Percentiles rank a stretch among this genome's conserved stretches.
Conservation (phyloP, 2,888 invertebrate genomes). For the Eurois occulta region DNA sequence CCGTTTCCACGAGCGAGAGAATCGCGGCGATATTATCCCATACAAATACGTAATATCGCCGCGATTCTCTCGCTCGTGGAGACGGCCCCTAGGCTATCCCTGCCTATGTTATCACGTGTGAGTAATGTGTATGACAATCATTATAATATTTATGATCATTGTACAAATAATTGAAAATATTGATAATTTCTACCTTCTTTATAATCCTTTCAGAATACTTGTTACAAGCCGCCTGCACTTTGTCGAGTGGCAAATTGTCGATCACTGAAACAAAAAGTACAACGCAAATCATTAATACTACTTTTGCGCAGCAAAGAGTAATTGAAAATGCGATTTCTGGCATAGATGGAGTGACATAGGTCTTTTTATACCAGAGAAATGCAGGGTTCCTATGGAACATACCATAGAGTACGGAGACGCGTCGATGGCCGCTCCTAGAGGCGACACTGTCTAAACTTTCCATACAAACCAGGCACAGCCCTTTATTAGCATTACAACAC, state of each 20-base stretch:
- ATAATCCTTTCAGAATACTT: conserved; percentile 74
- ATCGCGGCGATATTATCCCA: no score
- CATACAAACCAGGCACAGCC: not conserved
- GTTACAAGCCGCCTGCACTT: conserved; percentile 62
- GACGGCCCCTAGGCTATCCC: no score
- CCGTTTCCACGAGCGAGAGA: no score
- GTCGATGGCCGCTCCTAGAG: not conserved
- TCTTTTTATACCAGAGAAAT: not conserved
- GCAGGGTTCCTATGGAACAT: not conserved
- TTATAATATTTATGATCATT: not conserved
- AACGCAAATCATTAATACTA: no score
- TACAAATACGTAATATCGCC: no score
- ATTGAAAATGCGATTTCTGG: not conserved
- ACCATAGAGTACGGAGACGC: not conserved
- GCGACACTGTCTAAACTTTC: not conserved
- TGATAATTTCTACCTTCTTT: conserved; percentile 66
- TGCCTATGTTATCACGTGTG: no score
- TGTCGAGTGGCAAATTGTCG: conserved; percentile 69
- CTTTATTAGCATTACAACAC: not conserved
- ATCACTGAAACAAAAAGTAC: conserved; percentile 68
- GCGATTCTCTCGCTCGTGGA: no score
- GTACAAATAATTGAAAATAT: not conserved
- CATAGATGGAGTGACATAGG: not conserved
- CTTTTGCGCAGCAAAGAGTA: not conserved
- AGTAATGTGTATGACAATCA: not conserved